Conservation (phyloP, 2,797 vertebrate species). For the Enteromius paludinosus region DNA sequence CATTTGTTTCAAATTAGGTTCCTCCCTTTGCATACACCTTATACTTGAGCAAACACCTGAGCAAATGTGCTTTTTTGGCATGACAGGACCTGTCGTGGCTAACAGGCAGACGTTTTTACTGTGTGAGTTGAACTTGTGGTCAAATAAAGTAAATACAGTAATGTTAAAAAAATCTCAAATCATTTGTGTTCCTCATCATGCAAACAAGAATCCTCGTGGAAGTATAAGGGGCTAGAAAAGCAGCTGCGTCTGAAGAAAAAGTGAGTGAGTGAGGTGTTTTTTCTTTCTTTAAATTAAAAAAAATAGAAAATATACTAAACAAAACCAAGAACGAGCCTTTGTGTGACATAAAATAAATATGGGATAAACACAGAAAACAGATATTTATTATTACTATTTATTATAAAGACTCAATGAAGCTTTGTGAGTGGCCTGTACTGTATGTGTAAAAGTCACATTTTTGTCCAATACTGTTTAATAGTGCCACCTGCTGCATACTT, state of each 20-base stretch:
- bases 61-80: background rate
- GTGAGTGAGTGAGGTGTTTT: background rate
- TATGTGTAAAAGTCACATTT: background rate
- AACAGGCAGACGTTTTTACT: background rate
- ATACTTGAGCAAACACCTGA: background rate
- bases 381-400: background rate
- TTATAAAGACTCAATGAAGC: background rate
- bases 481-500: background rate
- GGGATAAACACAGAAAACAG: background rate
- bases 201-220: background rate
- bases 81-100: background rate
- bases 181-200: background rate
- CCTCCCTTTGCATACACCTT: background rate
- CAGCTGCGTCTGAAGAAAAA: background rate
- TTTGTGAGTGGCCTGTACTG: background rate
- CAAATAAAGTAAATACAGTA: background rate
- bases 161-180: background rate
- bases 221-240: background rate
- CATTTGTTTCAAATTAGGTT: slow-evolving; percentile 39
- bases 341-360: background rate
- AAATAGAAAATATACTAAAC: background rate
- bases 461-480: background rate
- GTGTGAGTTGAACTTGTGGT: background rate
- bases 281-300: background rate
- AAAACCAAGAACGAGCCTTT: background rate